Evolutionary conservation across 2,888 invertebrate species (phyloP).

Genomic region (Pantelozetes paolii): DNA sequence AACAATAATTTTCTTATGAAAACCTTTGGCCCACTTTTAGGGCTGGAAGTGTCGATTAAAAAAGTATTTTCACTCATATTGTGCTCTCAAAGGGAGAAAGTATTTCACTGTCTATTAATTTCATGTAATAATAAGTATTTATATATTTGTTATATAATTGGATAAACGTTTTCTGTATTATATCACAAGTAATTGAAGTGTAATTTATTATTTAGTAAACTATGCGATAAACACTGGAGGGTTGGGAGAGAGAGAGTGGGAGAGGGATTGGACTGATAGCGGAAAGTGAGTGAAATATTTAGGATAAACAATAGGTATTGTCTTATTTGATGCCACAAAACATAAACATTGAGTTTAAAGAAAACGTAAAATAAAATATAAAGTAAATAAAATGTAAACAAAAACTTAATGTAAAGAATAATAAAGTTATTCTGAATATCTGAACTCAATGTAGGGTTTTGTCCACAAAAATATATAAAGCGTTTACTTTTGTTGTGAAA

Average conservation of each 20-base stretch:
- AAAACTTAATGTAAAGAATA: not conserved
- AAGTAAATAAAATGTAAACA: not conserved
- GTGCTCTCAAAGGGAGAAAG: not conserved
- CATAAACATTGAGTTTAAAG: conserved; percentile 19
- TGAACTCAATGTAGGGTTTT: not conserved
- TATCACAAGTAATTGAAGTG: conserved; percentile 21
- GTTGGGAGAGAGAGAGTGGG: not conserved
- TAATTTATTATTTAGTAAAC: conserved; percentile 27
- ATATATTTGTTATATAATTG: conserved; percentile 14
- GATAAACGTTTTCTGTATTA: conserved; percentile 6
- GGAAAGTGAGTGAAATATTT: too few species aligned
- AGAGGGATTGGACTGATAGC: too few species aligned
- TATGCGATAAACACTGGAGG: conserved; percentile 24
- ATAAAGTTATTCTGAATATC: too few species aligned
- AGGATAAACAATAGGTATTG: conserved; percentile 23
- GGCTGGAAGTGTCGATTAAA: not conserved
- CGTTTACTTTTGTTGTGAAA: not conserved
- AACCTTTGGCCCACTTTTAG: not conserved
- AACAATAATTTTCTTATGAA: not conserved
- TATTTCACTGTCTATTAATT: not conserved
- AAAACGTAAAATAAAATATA: not conserved
- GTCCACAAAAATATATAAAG: not conserved
- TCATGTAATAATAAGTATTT: not conserved
- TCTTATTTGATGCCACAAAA: conserved; percentile 21
- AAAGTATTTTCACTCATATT: not conserved